A percentile compares a stretch with the other conserved stretches of the same genome.
phyloP scores from a whole-genome alignment of 92 coral and sea anemone species.

The Phenganax subtilis region DNA sequence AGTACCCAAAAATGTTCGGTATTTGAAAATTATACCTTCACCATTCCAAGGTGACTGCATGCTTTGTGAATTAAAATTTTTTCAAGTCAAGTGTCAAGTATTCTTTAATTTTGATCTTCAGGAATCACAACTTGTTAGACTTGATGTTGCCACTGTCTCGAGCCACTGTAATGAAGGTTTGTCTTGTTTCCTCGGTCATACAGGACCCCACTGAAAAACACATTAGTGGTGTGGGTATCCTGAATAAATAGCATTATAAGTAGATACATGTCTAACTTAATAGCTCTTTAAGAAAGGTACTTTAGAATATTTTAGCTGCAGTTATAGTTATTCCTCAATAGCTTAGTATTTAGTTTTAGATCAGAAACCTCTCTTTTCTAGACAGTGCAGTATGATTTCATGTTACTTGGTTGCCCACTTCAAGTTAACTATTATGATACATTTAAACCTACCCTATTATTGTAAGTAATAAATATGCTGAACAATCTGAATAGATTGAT shows the following conservation, averaged over 20 bases:
- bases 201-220: too few relatives aligned
- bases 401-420: slow-evolving; percentile 66
- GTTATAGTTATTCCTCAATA: too few relatives aligned
- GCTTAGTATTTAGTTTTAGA: too few relatives aligned
- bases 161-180: slow-evolving; percentile 5
- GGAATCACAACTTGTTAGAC: slow-evolving; percentile 7
- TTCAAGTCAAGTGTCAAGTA: too few relatives aligned
- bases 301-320: too few relatives aligned
- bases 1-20: slow-evolving; percentile 34
- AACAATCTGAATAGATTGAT: too few relatives aligned
- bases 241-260: too few relatives aligned
- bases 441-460: slow-evolving; percentile 63
- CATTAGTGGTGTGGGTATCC: too few relatives aligned
- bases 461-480: slow-evolving; percentile 54
- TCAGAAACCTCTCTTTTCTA: slow-evolving; percentile 9
- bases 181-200: background rate
- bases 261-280: too few relatives aligned
- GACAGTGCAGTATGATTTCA: slow-evolving; percentile 60
- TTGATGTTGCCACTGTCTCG: background rate
- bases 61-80: background rate
- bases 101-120: background rate
- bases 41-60: slow-evolving; percentile 44
- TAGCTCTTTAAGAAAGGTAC: too few relatives aligned
- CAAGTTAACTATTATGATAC: slow-evolving; percentile 46
- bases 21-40: slow-evolving; percentile 44